phyloP scores from a whole-genome alignment of 2,888 invertebrate genomes.

The Dysmachus trigonus region DNA sequence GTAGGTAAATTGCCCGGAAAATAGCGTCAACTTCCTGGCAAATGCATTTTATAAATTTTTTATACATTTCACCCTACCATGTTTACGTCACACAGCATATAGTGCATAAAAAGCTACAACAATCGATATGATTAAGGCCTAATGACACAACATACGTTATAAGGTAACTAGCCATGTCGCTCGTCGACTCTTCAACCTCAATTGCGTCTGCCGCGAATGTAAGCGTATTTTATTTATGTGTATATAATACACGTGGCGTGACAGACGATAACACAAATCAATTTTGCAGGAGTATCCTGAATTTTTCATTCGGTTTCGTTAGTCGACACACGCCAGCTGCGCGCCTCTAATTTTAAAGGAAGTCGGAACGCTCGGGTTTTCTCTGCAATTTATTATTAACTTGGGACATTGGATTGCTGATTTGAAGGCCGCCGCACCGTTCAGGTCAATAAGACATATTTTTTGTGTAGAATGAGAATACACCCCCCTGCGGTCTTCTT shows the following conservation, averaged over 20 bases:
- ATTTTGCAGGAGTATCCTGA: not conserved
- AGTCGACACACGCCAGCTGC: not conserved
- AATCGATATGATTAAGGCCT: constrained; percentile 20
- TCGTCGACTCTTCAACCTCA: not conserved
- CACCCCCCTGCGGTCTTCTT: not conserved
- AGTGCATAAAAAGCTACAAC: not conserved
- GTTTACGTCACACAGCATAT: not conserved
- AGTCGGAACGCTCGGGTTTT: not conserved
- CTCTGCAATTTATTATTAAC: not conserved
- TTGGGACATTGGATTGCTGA: not conserved
- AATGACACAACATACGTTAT: not conserved
- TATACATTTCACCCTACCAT: not conserved
- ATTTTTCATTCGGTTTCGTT: not conserved
- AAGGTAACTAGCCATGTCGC: not conserved
- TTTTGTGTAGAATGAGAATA: not conserved
- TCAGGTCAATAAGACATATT: not conserved
- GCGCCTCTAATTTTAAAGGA: not conserved
- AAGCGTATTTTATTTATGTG: not conserved
- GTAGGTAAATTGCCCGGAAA: constrained; percentile 21
- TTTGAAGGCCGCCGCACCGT: not conserved
- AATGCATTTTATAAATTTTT: constrained; percentile 25
- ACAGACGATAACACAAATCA: not conserved
- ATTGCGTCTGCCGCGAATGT: not conserved
- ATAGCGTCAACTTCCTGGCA: constrained; percentile 35
- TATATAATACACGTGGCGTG: not conserved